These are phyloP conservation scores for Patagioenas fasciata DNA, from an alignment of 2,113 vertebrate genomes.

Conservation along the genomic window DNA sequence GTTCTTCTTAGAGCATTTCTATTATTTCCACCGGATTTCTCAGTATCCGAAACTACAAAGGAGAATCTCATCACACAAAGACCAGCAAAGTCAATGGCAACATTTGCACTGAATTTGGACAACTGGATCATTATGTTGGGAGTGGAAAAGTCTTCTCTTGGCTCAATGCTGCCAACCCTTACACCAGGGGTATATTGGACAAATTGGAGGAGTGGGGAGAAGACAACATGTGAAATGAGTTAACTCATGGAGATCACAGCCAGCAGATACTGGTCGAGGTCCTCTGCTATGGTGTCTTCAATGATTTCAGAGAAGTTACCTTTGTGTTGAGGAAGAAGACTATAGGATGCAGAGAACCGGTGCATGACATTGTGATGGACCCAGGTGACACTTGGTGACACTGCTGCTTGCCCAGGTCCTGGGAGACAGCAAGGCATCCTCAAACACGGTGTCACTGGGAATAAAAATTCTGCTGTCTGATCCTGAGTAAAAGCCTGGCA, in stretches of 20 bases:
- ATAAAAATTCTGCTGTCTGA: neutral
- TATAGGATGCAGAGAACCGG: neutral
- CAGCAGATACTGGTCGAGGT: neutral
- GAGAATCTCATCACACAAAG: neutral
- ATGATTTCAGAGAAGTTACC: neutral
- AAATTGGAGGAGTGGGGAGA: neutral
- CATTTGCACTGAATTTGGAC: neutral
- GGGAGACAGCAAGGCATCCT: neutral
- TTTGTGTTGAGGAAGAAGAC: neutral
- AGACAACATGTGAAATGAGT: neutral
- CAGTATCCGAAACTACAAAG: neutral
- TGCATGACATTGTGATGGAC: fast-evolving
- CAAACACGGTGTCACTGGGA: neutral
- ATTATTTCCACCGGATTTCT: neutral
- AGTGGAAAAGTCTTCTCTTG: neutral
- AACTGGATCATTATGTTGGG: neutral
- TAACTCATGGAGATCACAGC: neutral
- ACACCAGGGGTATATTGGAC: neutral
- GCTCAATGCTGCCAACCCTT: neutral
- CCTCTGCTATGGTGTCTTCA: neutral
- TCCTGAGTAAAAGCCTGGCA: neutral
- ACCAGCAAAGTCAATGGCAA: neutral
- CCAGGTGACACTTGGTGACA: neutral
- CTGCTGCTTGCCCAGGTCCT: neutral
- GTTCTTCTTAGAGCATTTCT: neutral